Base-by-base conservation (phyloP, 1,140 invertebrate genomes). In the Araneus ventricosus region DNA sequence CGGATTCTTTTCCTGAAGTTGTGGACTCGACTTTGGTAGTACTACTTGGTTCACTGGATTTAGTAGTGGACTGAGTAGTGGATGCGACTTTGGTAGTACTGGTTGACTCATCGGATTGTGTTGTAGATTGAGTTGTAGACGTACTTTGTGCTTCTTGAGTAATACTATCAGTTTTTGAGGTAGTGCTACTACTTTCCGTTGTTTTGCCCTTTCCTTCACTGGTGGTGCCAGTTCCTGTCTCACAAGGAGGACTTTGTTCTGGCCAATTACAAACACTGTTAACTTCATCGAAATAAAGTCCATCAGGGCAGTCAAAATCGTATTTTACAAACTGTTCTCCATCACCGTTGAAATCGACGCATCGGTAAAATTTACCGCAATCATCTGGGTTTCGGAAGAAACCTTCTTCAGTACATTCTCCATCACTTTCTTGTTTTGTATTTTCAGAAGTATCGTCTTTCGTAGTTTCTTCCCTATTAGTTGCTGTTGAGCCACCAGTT, bases 251-350 rank as follows among this genome's bases (percentile, higher is more conserved):
- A n/a, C 80, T 93, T 52, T 94, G 61, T 80, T 94, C 80, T 8
- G 94, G 94, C 94, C 94, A 95, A 84, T 95, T 95, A 59, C 94
- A 95, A 24, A 91, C 90, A 59, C 90, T 93, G 7, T 95, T 67
- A 37, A 90, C 61, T 70, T 95, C 95, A 89, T 96, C 95, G 90
- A 95, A 95, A 24, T 95, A 94, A 0, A 95, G 95, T 14, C 95
- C 95, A 27, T 87, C 61, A 34, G 90, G 93, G 95, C 97, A 98
- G 94, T 97, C 97, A 94, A 93, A 93, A 67, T 93, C 88, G 57
- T 93, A 93, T 39, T 17, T 27, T 14, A 67, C 80, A 88, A 87
- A 93, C 34, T 87, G 14, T 88, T 93, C 30, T 37, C 93, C 93
- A 39, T 90, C 80, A 34, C 63, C 87, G 17, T 85, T 52, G 57